A percentile compares a stretch with the other conserved stretches of the same genome.
These are phyloP conservation scores for Urocitellus parryii DNA, from an alignment of 2,113 vertebrate genomes.

Conservation along the genomic window DNA sequence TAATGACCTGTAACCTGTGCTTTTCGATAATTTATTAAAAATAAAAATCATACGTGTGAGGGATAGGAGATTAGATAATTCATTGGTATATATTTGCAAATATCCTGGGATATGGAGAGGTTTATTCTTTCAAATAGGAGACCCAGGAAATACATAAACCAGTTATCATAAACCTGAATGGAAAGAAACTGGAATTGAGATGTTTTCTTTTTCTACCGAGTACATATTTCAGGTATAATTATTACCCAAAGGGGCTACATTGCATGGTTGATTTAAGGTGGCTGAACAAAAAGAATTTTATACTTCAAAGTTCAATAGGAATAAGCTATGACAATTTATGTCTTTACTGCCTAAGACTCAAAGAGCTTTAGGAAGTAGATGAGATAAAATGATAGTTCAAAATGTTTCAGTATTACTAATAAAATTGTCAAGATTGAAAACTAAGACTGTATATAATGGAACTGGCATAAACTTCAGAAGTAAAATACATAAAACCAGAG, in stretches of 20 bases:
- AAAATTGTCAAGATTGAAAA: constrained; percentile 83
- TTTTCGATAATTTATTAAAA: constrained; percentile 79
- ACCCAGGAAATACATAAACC: constrained; percentile 77
- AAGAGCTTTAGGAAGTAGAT: constrained; percentile 80
- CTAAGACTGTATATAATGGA: constrained; percentile 61
- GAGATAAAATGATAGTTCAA: constrained; percentile 74
- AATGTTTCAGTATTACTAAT: constrained; percentile 78
- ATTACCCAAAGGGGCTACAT: constrained; percentile 69
- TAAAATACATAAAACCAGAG: constrained; percentile 4
- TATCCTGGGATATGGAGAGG: background rate
- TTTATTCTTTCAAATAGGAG: constrained; percentile 73
- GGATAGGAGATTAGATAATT: constrained; percentile 33
- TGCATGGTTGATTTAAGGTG: constrained; percentile 80
- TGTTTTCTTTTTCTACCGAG: constrained; percentile 68
- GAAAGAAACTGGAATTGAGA: constrained; percentile 70
- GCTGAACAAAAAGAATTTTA: constrained; percentile 67
- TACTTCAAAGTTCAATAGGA: constrained; percentile 77
- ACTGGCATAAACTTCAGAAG: constrained; percentile 50
- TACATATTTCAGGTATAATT: constrained; percentile 76
- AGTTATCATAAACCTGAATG: constrained; percentile 67
- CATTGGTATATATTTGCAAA: constrained; percentile 65
- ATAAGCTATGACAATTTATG: constrained; percentile 65
- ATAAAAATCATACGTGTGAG: constrained; percentile 56
- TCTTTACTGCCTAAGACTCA: constrained; percentile 69
- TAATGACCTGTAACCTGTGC: constrained; percentile 60